Base-by-base conservation (phyloP, 1,140 invertebrate species). In the Brachystomella parvula region DNA sequence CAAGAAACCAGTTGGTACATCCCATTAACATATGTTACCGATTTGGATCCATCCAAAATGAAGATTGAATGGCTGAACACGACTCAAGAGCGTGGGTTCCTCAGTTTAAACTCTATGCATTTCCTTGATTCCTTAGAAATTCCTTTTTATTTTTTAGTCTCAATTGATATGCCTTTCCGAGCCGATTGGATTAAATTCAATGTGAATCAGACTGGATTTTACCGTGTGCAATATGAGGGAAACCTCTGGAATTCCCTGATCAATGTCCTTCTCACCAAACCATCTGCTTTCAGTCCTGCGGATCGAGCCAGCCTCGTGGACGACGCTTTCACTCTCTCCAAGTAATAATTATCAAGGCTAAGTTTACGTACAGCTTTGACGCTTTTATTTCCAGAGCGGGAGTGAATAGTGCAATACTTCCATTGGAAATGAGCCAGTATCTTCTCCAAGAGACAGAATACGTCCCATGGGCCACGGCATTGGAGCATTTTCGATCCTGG, bases 141-240 rank as follows among this genome's bases (percentile, higher is more conserved):
- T 65, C 75, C 77, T 78, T 64, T 74, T n/a, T n/a, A n/a, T n/a
- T n/a, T n/a, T n/a, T n/a, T n/a, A n/a, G n/a, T n/a, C n/a, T n/a
- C n/a, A n/a, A n/a, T n/a, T n/a, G n/a, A n/a, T 32, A 66, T 78
- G 53, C 67, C 74, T 15, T 62, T 66, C 3, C 65, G 73, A 47
- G 80, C 85, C 0, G 82, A 85, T 47, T 94, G 90, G 86, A 84
- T 94, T 49, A 93, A 93, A 78, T 86, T 87, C 29, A 94, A 94
- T 78, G 82, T 88, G n/a, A 88, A 90, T 74, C 87, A 90, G 77
- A 85, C 84, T 21, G 90, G 92, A 1, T 92, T 92, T 74, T 94
- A 92, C 76, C 81, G 92, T 28, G 90, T 94, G 0, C 86, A 88
- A 65, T 95, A 94, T 76, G 87, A 91, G 32, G 81, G 85, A 1